These are phyloP conservation scores for Mycetomoellerius zeteki DNA, from an alignment of 1,140 invertebrate genomes.

Conservation along the genomic window DNA sequence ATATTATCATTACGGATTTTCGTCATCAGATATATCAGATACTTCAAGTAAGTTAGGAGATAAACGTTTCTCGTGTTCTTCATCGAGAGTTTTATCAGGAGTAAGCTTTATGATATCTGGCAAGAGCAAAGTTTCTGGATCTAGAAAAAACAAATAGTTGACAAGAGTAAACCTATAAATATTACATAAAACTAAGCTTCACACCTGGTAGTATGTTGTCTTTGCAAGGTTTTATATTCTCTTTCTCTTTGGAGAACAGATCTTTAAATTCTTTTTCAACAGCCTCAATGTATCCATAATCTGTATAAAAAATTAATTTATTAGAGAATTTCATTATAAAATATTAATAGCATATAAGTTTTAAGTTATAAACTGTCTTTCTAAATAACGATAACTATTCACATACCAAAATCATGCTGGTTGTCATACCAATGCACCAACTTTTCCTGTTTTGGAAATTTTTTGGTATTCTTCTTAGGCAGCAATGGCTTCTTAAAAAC, in stretches of 20 bases:
- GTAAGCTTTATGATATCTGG: constrained; percentile 36
- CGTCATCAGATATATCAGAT: constrained; percentile 54
- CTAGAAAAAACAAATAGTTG: constrained; percentile 41
- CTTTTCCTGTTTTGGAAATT: constrained; percentile 69
- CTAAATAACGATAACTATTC: neutral
- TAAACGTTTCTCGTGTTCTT: neutral
- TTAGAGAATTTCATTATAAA: neutral
- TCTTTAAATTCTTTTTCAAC: constrained; percentile 62
- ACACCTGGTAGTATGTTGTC: constrained; percentile 77
- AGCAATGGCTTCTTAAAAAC: constrained; percentile 72
- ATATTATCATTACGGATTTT: constrained; percentile 20
- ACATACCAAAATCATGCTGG: constrained; percentile 73
- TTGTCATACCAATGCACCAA: constrained; percentile 66
- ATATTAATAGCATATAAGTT: neutral
- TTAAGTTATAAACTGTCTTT: neutral
- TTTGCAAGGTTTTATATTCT: constrained; percentile 41
- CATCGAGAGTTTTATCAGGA: neutral
- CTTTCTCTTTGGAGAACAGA: constrained; percentile 30
- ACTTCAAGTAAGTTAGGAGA: constrained; percentile 49
- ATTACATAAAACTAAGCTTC: neutral
- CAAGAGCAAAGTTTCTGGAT: constrained; percentile 8
- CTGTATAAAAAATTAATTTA: constrained; percentile 52
- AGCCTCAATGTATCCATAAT: constrained; percentile 50
- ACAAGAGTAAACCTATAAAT: neutral
- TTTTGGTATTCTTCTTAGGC: constrained; percentile 33